Evolutionary conservation across 2,888 invertebrate species (phyloP), one percentile per base, ranked within the genome.

Genomic region (Pachymerium ferrugineum): DNA sequence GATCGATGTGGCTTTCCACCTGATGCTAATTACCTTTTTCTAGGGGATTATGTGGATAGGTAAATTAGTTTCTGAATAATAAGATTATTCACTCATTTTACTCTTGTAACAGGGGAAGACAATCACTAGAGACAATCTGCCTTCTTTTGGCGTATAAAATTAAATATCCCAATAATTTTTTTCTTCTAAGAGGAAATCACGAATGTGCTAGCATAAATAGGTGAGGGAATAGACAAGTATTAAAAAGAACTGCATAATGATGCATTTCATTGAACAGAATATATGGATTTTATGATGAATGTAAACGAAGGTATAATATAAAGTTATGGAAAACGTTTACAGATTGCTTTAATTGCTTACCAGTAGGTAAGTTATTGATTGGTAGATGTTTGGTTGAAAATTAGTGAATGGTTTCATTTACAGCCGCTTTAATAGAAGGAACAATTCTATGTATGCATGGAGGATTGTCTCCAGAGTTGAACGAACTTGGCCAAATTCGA

Each of bases 251-350:
- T n/a, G n/a, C n/a, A n/a, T n/a, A n/a, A n/a, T n/a, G n/a, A n/a
- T n/a, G n/a, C n/a, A n/a, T n/a, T 25, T 71, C 70, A 70, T 47
- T 69, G 78, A 78, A 29, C 80, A 85, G 85, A 79, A 84, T 85
- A 70, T 86, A 86, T 80, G 86, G 86, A 19, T 86, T 86, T 79
- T 86, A 85, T 78, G 85, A 85, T 78, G 86, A 86, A 79, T 86
- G 82, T 77, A 85, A 85, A 77, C 78, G 85, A 77, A 80, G 85
- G 76, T 85, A 84, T 80, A 84, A 83, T 76, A 83, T 84, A 28
- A 85, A 85, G 78, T 78, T 86, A 62, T 86, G 85, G 85, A 85
- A 85, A 78, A 84, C 84, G 5, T 86, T 86, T 77, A 85, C 85
- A 70, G 84, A 84, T 77, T 82, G 83, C 76, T 86, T 86, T 80